These are phyloP conservation scores for Parazoanthus atlanticus DNA, from an alignment of 92 coral and sea anemone genomes.

Conservation along the genomic window DNA sequence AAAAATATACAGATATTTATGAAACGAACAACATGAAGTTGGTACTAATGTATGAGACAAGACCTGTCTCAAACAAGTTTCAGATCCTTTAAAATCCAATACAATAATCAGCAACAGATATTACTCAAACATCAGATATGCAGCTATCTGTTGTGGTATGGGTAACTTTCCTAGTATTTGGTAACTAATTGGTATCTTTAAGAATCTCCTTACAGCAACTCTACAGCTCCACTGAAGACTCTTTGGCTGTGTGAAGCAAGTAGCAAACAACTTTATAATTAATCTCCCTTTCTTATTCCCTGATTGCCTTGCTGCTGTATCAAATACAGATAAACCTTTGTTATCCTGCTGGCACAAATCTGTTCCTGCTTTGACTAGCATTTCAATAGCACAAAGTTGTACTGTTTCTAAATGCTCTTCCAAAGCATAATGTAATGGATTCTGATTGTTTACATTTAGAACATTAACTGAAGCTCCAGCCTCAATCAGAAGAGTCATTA, in stretches of 20 bases:
- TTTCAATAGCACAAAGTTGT: background rate
- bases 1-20: too few relatives aligned
- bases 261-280: background rate
- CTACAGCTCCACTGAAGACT: constrained; percentile 20
- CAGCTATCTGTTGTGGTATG: constrained; percentile 4
- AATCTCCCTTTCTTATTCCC: constrained; percentile 7
- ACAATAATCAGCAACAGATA: background rate
- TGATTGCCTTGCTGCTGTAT: constrained; percentile 15
- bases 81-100: too few relatives aligned
- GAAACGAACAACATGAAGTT: too few relatives aligned
- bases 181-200: constrained; percentile 10
- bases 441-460: constrained; percentile 1
- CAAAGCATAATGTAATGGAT: constrained; percentile 4
- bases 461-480: constrained; percentile 41
- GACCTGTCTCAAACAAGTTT: background rate
- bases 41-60: too few relatives aligned
- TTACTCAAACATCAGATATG: constrained; percentile 23
- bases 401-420: background rate
- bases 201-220: background rate
- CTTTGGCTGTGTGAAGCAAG: constrained; percentile 8
- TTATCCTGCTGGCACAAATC: background rate
- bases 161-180: background rate
- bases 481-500: constrained; percentile 1
- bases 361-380: constrained; percentile 17
- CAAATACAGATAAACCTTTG: constrained; percentile 17